Evolutionary conservation across 2,888 invertebrate genomes (phyloP).

Genomic region (Cyclophora albipunctata): DNA sequence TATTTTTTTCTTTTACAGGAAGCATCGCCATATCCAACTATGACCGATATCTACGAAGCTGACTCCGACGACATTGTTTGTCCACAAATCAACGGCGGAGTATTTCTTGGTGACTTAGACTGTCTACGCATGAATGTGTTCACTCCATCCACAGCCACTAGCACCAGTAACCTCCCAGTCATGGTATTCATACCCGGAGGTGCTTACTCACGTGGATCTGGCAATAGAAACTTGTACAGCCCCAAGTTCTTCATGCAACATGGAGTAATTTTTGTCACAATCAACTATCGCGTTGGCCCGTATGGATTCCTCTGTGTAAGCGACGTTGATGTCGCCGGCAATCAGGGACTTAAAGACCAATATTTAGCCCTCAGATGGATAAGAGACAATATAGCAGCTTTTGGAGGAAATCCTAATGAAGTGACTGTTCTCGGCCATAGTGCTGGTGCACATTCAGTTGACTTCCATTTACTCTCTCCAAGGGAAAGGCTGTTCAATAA

Average conservation of each 20-base stretch:
- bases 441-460: slow-evolving; percentile 40
- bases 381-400: slow-evolving; percentile 38
- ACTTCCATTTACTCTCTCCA: slow-evolving; percentile 36
- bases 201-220: slow-evolving; percentile 26
- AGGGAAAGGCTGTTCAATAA: slow-evolving; percentile 33
- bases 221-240: slow-evolving; percentile 24
- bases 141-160: slow-evolving; percentile 30
- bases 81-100: slow-evolving; percentile 33
- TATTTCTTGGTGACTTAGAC: slow-evolving; percentile 28
- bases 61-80: slow-evolving; percentile 29
- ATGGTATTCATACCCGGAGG: slow-evolving; percentile 46
- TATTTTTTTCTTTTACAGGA: slow-evolving; percentile 23
- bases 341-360: slow-evolving; percentile 52
- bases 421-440: slow-evolving; percentile 43
- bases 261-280: slow-evolving; percentile 39
- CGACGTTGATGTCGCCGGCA: slow-evolving; percentile 39
- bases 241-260: slow-evolving; percentile 39
- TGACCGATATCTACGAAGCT: slow-evolving; percentile 36
- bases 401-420: slow-evolving; percentile 41
- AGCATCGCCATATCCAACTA: slow-evolving; percentile 25
- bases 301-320: slow-evolving; percentile 52
- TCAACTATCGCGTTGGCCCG: slow-evolving; percentile 43
- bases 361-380: slow-evolving; percentile 42
- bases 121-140: slow-evolving; percentile 42
- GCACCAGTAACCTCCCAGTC: slow-evolving; percentile 34